These are phyloP conservation scores for Hemicordylus capensis DNA, from an alignment of 2,113 vertebrate genomes.

Conservation along the genomic window DNA sequence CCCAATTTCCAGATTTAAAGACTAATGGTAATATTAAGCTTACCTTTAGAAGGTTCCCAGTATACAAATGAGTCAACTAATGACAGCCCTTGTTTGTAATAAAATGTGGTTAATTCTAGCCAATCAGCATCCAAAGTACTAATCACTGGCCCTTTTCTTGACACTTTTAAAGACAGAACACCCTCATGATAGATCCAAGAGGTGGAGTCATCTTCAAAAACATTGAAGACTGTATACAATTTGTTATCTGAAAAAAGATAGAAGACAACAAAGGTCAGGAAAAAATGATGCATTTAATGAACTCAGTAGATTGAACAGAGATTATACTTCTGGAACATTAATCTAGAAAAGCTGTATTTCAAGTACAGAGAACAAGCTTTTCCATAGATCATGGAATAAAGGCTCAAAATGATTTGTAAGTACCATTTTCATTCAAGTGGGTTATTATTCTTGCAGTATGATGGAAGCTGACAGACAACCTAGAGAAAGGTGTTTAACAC, in stretches of 20 bases:
- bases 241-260: slow-evolving; percentile 74
- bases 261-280: slow-evolving; percentile 22
- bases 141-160: slow-evolving; percentile 89
- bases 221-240: slow-evolving; percentile 89
- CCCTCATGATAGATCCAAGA: slow-evolving; percentile 92
- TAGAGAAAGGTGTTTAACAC: slow-evolving; percentile 22
- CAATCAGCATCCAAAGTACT: slow-evolving; percentile 93
- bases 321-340: background rate
- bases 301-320: background rate
- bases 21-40: background rate
- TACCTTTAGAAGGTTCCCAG: slow-evolving; percentile 94
- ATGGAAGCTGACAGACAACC: background rate
- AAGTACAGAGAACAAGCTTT: background rate
- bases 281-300: background rate
- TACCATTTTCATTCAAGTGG: slow-evolving; percentile 20
- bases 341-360: background rate
- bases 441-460: slow-evolving; percentile 5
- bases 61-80: slow-evolving; percentile 93
- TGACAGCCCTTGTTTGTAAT: slow-evolving; percentile 93
- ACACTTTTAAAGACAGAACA: slow-evolving; percentile 88
- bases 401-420: background rate
- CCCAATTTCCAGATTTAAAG: background rate
- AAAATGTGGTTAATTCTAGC: slow-evolving; percentile 92
- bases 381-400: background rate
- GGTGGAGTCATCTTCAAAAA: slow-evolving; percentile 80